These are phyloP conservation scores for Scortum barcoo DNA, from an alignment of 2,113 vertebrate genomes.

Conservation along the genomic window DNA sequence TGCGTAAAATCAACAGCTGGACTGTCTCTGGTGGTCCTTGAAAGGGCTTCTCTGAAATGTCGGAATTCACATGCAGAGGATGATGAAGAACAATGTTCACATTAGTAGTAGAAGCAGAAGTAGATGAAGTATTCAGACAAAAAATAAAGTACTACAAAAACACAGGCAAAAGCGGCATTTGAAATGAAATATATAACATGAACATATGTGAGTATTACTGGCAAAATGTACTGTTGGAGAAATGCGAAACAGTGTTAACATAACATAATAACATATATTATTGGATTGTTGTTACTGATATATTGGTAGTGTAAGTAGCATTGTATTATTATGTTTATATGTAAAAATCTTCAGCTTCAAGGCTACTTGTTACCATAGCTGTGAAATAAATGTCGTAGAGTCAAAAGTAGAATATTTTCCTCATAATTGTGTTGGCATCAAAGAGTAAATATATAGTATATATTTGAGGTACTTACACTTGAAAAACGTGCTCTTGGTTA, in stretches of 20 bases:
- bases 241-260: neutral
- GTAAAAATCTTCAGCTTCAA: neutral
- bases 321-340: neutral
- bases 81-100: slow-evolving; percentile 7
- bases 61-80: neutral
- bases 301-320: neutral
- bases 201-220: neutral
- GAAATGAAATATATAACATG: neutral
- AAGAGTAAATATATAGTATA: too few species aligned
- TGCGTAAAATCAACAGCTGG: slow-evolving; percentile 49
- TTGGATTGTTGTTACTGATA: neutral
- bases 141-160: neutral
- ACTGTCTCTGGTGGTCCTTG: slow-evolving; percentile 22
- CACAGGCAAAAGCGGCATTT: neutral
- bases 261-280: too few species aligned
- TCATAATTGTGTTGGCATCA: neutral
- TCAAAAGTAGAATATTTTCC: neutral
- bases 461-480: too few species aligned
- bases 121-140: neutral
- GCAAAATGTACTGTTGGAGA: neutral
- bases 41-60: neutral
- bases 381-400: neutral
- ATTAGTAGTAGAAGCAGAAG: neutral
- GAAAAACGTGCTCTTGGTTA: too few species aligned
- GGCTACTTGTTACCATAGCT: neutral